Evolutionary conservation across 2,888 invertebrate genomes (phyloP).

Genomic region (Lithosia quadra): DNA sequence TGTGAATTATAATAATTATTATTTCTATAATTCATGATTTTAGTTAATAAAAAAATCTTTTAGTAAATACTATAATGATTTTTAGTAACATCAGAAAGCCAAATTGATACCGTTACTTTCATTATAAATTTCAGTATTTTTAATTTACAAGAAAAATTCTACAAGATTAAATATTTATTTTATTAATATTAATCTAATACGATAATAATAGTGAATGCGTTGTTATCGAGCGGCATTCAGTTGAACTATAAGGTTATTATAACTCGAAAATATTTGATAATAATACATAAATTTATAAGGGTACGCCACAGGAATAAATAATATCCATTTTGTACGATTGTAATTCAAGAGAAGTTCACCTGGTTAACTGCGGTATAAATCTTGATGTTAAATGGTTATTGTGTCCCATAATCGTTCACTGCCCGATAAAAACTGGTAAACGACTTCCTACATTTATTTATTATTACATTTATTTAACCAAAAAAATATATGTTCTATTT

Average conservation of each 20-base stretch:
- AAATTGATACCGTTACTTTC: slow-evolving; percentile 13
- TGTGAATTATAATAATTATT: not conserved
- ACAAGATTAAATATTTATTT: not conserved
- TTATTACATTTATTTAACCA: not conserved
- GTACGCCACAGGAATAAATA: not conserved
- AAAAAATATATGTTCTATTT: not conserved
- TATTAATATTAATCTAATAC: slow-evolving; percentile 5
- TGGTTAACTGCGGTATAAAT: slow-evolving; percentile 3
- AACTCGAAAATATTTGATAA: not conserved
- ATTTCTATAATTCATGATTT: no score
- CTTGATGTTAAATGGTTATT: slow-evolving; percentile 8
- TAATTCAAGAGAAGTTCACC: not conserved
- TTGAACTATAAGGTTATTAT: not conserved
- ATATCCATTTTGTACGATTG: not conserved
- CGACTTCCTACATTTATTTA: not conserved
- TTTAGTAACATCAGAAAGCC: slow-evolving; percentile 6
- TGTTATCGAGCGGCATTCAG: not conserved
- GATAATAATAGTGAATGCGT: not conserved
- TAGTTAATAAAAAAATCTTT: not conserved
- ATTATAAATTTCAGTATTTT: slow-evolving; percentile 1
- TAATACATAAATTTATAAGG: not conserved
- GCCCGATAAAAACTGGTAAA: slow-evolving; percentile 7
- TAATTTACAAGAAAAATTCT: slow-evolving; percentile 12
- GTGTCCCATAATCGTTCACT: slow-evolving; percentile 12
- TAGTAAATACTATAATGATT: not conserved